phyloP scores from a whole-genome alignment of 2,113 vertebrate species.

The Himantopus leucocephalus region DNA sequence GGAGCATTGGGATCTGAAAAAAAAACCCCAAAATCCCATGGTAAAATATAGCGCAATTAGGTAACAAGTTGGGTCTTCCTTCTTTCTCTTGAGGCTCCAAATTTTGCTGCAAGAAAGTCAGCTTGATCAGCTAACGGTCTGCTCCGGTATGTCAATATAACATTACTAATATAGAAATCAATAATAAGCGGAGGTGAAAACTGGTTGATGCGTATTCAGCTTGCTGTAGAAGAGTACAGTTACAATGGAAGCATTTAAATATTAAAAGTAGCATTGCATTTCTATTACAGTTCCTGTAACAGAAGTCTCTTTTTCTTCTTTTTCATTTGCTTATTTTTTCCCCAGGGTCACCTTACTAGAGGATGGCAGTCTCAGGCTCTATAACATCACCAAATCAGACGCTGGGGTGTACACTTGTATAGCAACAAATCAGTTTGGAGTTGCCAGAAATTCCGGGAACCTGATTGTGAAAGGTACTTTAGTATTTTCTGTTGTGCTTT shows the following conservation, averaged over 20 bases:
- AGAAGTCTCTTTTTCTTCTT: background rate
- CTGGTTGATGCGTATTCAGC: background rate
- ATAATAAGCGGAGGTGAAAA: background rate
- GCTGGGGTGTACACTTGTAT: constrained; percentile 81
- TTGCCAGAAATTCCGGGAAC: constrained; percentile 77
- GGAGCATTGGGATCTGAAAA: background rate
- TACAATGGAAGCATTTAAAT: background rate
- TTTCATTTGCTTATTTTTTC: background rate
- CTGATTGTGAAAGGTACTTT: constrained; percentile 86
- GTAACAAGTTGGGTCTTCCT: background rate
- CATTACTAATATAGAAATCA: background rate
- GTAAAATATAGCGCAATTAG: background rate
- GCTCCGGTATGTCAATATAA: background rate
- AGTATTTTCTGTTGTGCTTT: background rate
- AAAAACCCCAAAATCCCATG: background rate
- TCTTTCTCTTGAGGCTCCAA: background rate
- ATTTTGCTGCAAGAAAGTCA: background rate
- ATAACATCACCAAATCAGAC: constrained; percentile 79
- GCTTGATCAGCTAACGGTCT: background rate
- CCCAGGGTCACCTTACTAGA: constrained; percentile 68
- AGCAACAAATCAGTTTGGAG: constrained; percentile 84
- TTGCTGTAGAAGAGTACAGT: background rate
- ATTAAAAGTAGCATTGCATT: background rate
- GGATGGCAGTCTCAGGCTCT: constrained; percentile 83
- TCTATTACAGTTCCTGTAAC: background rate